Conservation (phyloP, 2,113 vertebrate genomes). For the Melospiza georgiana region DNA sequence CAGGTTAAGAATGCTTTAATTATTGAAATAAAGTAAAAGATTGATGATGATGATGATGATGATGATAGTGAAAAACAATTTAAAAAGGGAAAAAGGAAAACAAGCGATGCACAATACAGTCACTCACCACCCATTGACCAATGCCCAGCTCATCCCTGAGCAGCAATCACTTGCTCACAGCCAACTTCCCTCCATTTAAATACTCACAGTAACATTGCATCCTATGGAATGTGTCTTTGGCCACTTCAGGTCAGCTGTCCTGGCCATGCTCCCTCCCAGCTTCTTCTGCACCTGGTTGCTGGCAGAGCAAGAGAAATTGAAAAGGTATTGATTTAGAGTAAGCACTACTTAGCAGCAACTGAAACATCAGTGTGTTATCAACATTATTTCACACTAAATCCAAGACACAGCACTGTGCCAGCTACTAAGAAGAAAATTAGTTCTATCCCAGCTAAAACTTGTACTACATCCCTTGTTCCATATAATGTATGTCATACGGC, state of each 20-base stretch:
- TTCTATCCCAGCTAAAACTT: neutral
- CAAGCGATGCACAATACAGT: neutral
- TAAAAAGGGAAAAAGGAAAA: neutral
- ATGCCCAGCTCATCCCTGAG: neutral
- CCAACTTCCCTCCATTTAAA: neutral
- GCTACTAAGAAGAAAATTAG: neutral
- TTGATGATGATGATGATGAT: neutral
- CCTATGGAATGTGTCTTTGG: neutral
- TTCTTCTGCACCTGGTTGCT: neutral
- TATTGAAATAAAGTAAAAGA: neutral
- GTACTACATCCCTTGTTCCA: neutral
- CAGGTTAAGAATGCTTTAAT: neutral
- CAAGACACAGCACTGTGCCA: neutral
- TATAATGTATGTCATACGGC: neutral
- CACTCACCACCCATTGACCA: neutral
- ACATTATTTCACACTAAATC: neutral
- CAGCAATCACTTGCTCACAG: rapidly evolving
- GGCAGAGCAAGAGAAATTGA: neutral
- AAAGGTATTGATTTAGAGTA: neutral
- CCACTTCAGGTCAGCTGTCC: neutral
- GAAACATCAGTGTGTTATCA: neutral
- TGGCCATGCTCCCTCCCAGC: neutral
- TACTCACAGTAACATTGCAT: neutral
- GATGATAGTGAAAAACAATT: neutral
- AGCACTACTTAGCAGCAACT: neutral